Percentiles rank a stretch among this genome's conserved stretches.
phyloP scores from a whole-genome alignment of 2,888 invertebrate species.

The Erannis defoliaria region DNA sequence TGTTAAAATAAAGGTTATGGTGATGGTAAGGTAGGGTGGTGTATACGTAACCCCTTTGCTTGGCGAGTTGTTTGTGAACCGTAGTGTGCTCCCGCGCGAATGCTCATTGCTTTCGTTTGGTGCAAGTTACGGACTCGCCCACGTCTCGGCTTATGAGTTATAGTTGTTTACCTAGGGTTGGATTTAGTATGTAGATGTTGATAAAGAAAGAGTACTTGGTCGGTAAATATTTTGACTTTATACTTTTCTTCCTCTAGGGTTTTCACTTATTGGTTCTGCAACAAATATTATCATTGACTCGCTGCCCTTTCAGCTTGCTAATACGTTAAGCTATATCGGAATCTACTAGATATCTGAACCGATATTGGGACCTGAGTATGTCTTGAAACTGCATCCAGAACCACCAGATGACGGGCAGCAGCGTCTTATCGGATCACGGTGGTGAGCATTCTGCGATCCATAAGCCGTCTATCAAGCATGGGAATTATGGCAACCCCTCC shows the following conservation, averaged over 20 bases:
- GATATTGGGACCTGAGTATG: no score
- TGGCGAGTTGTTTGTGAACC: constrained; percentile 71
- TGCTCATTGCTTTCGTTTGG: constrained; percentile 73
- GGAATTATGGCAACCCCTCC: no score
- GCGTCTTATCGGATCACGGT: no score
- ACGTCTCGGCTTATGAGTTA: constrained; percentile 23
- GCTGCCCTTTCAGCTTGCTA: no score
- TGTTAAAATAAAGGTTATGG: constrained; percentile 46
- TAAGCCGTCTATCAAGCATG: no score
- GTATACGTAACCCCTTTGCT: constrained; percentile 64
- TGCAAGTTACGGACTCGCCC: constrained; percentile 50
- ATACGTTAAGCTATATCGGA: no score
- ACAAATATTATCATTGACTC: no score
- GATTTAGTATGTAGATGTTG: not conserved
- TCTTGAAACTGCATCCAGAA: no score
- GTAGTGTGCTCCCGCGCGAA: constrained; percentile 70
- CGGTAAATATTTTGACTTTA: not conserved
- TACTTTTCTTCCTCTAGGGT: not conserved
- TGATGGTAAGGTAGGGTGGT: constrained; percentile 48
- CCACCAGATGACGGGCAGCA: no score
- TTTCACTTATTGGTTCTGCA: no score
- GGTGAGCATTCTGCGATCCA: no score
- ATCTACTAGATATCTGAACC: no score
- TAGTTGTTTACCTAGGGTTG: constrained; percentile 24
- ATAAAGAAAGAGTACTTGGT: not conserved